Base-by-base conservation (phyloP, 2,113 vertebrate species). In the Vireo altiloquus region DNA sequence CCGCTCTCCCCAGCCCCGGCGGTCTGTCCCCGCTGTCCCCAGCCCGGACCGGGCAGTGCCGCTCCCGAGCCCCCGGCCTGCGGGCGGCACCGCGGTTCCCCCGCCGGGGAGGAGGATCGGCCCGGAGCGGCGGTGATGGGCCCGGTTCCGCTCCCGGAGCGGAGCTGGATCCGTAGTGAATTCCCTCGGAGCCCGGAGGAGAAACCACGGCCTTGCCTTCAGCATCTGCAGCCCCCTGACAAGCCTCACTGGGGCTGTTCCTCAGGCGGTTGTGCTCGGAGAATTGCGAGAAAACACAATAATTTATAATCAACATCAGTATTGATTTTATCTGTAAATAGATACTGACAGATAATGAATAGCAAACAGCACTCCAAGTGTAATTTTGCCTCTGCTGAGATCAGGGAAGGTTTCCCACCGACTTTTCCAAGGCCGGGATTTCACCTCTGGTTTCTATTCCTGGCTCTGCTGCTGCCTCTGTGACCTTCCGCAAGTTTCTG, bases 391-490 rank as follows among this genome's bases (percentile, higher is more conserved):
- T 35, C 66, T 50, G 30, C 68, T 70, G 63, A 87, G 79, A 54
- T 31, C 63, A 21, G 72, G 65, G 91, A 65, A 77, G n/a, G 47
- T 57, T 93, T 80, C 90, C 71, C 31, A 8, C 56, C 83, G 95
- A 81, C 85, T 93, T 91, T 76, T 82, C 79, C 87, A 52, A 88
- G 90, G 85, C 90, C 42, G 0, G 54, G 49, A 74, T 95, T 96
- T 96, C 87, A 94, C 93, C 94, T 96, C 90, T 44, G 17, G 50
- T 94, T 94, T 95, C 93, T 92, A 59, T 82, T 95, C 87, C 87
- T 53, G 93, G 92, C 76, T 8, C 30, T 18, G 33, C 71, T 40
- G 8, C 90, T 90, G 30, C 47, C 79, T 82, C 84, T 47, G 71
- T 86, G 92, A 97, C 95, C 94, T 95, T 95, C 90, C n/a, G 84